phyloP scores from a whole-genome alignment of 2,113 vertebrate species.

The Pedionomus torquatus region DNA sequence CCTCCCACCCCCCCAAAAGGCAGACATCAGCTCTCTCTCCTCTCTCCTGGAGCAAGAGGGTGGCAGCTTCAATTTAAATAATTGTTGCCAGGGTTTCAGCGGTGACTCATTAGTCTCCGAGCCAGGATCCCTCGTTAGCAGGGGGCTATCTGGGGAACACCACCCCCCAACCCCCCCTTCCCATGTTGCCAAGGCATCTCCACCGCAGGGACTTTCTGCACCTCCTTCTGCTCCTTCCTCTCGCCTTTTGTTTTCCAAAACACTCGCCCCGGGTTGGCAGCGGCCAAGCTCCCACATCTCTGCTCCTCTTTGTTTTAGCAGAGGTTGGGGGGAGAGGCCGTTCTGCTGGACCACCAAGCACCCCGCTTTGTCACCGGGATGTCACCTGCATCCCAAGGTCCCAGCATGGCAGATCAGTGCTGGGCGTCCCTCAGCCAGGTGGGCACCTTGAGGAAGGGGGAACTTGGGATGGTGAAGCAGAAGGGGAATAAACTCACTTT shows the following conservation, averaged over 20 bases:
- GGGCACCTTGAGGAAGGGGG: not conserved
- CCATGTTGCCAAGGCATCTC: not conserved
- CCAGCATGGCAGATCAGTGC: not conserved
- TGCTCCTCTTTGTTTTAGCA: not conserved
- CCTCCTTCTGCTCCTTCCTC: not conserved
- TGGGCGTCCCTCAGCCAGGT: not conserved
- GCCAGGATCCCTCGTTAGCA: not conserved
- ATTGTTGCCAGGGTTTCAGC: not conserved
- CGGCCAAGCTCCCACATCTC: accelerated
- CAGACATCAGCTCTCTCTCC: not conserved
- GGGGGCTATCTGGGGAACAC: not conserved
- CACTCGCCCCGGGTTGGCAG: not conserved
- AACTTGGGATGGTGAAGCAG: not conserved
- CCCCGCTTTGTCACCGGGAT: not conserved
- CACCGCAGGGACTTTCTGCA: not conserved
- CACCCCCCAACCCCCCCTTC: not conserved
- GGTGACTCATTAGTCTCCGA: not conserved
- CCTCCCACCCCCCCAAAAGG: not conserved
- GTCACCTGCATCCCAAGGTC: not conserved
- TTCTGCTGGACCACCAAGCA: not conserved
- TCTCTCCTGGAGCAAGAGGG: not conserved
- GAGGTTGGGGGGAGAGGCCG: accelerated
- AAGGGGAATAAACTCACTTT: not conserved
- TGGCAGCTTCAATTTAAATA: not conserved
- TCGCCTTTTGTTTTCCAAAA: not conserved